phyloP scores from a whole-genome alignment of 2,113 vertebrate genomes.

The Anhinga anhinga region DNA sequence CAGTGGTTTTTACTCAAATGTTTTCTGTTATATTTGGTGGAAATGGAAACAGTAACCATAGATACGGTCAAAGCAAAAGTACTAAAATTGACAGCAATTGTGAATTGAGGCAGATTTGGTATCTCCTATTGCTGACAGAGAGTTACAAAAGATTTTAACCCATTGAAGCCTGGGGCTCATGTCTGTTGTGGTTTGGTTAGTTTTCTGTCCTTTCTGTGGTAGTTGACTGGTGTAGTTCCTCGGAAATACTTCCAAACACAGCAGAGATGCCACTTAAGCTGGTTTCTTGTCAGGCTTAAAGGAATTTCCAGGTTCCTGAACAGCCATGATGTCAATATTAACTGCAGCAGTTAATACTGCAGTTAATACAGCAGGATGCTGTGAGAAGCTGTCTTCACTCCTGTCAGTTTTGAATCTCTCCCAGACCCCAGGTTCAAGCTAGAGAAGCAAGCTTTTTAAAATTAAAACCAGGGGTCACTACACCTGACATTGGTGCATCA shows the following conservation, averaged over 20 bases:
- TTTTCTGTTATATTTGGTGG: neutral
- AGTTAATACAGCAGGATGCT: too few species aligned
- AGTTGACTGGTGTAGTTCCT: neutral
- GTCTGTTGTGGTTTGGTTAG: neutral
- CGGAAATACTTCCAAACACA: neutral
- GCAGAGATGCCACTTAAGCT: neutral
- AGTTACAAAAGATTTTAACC: neutral
- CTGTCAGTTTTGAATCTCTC: neutral
- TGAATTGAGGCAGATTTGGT: neutral
- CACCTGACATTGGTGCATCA: neutral
- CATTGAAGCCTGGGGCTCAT: neutral
- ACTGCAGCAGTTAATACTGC: neutral
- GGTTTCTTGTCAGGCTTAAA: neutral
- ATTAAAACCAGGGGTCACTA: neutral
- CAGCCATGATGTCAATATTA: neutral
- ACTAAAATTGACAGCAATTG: neutral
- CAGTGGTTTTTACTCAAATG: neutral
- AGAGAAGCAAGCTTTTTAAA: neutral
- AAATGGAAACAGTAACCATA: neutral
- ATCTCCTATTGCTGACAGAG: neutral
- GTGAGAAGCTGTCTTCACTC: neutral
- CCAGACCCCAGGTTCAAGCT: neutral
- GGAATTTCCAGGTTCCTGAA: neutral
- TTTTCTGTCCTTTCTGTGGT: neutral
- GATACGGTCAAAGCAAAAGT: neutral